Conservation (phyloP, 2,888 invertebrate species). For the Dascillus cervinus region DNA sequence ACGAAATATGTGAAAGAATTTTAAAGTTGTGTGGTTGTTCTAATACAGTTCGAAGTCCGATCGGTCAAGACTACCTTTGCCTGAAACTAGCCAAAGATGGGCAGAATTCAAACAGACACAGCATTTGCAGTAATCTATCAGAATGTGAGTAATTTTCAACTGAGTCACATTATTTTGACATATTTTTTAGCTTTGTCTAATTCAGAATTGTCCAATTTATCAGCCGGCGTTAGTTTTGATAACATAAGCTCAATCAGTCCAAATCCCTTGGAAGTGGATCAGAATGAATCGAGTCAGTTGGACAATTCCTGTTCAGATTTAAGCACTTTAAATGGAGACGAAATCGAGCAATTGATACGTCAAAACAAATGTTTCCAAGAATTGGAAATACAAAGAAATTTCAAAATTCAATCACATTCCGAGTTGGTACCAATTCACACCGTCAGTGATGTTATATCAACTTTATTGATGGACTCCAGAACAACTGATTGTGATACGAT, state of each 20-base stretch:
- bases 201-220: slow-evolving; percentile 23
- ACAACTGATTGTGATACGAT: slow-evolving; percentile 49
- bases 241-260: slow-evolving; percentile 26
- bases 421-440: slow-evolving; percentile 5
- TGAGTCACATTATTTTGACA: slow-evolving; percentile 1
- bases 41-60: slow-evolving; percentile 49
- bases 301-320: slow-evolving; percentile 26
- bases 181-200: slow-evolving; percentile 18
- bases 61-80: slow-evolving; percentile 51
- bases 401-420: slow-evolving; percentile 24
- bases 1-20: slow-evolving; percentile 68
- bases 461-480: slow-evolving; percentile 52
- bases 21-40: slow-evolving; percentile 60
- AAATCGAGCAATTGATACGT: slow-evolving; percentile 41
- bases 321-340: slow-evolving; percentile 41
- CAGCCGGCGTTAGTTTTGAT: slow-evolving; percentile 23
- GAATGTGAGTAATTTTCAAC: slow-evolving; percentile 26
- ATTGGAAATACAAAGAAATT: slow-evolving; percentile 42
- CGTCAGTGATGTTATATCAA: slow-evolving; percentile 38
- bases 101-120: slow-evolving; percentile 33
- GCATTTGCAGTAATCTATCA: slow-evolving; percentile 29
- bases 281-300: slow-evolving; percentile 22
- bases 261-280: slow-evolving; percentile 32
- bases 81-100: slow-evolving; percentile 29
- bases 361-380: slow-evolving; percentile 50